Evolutionary conservation across 2,888 invertebrate species (phyloP).

Genomic region (Fragum whitleyi): DNA sequence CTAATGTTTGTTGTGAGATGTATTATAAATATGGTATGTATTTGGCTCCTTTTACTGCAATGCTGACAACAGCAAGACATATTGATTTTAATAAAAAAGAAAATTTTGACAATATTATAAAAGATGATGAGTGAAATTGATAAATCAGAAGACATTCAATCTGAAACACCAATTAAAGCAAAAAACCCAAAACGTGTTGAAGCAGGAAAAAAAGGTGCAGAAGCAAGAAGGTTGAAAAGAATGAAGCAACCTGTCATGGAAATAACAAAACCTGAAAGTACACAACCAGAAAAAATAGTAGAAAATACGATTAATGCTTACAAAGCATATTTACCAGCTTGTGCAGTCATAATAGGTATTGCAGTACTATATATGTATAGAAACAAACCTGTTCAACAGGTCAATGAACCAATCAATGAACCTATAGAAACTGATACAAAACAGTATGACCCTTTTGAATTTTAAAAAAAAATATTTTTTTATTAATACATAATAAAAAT

Average conservation of each 20-base stretch:
- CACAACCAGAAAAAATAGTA: conserved; percentile 8
- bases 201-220: conserved; percentile 48
- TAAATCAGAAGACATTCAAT: conserved; percentile 9
- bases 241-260: conserved; percentile 14
- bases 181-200: conserved; percentile 42
- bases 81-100: conserved; percentile 40
- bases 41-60: conserved; percentile 46
- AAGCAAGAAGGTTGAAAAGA: conserved; percentile 36
- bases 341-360: conserved; percentile 29
- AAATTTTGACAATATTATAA: conserved; percentile 13
- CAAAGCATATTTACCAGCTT: conserved; percentile 39
- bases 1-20: conserved; percentile 32
- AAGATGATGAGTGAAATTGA: conserved; percentile 37
- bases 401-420: not conserved
- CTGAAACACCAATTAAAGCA: conserved; percentile 2
- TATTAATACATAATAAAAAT: conserved; percentile 14
- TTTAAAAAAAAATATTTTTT: conserved; percentile 24
- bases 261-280: conserved; percentile 33
- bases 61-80: conserved; percentile 31
- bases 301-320: not conserved
- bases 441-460: conserved; percentile 42
- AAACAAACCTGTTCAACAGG: conserved; percentile 29
- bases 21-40: conserved; percentile 37
- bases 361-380: conserved; percentile 38
- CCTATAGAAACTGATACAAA: conserved; percentile 27